Base-by-base conservation (phyloP, 2,113 vertebrate species). In the Melospiza georgiana region DNA sequence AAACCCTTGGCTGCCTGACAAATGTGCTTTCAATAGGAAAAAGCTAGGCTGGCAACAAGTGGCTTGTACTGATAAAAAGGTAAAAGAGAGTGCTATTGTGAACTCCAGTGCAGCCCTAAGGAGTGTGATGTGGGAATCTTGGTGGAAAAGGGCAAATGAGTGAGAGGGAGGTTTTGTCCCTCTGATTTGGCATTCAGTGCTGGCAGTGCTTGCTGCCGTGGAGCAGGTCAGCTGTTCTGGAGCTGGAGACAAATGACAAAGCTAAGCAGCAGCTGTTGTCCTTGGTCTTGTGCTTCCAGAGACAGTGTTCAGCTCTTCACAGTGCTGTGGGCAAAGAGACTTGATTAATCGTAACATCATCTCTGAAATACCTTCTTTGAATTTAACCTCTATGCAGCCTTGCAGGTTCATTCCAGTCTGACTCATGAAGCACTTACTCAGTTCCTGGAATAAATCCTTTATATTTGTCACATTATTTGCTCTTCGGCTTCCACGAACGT, bases 1-100 rank as follows among this genome's bases (percentile, higher is more conserved):
- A 86, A 85, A 90, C 33, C 33, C 30, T 92, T 93, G 82, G 90
- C 92, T 93, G 74, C 59, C 89, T 95, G 82, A 93, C 94, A 95
- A 76, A 82, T 35, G 25, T 58, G 15, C 48, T 85, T 85, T 88
- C 3, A 30, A 33, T 66, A 85, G 81, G 55, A 82, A 80, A 89
- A 77, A 79, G 28, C 77, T 41, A 27, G 41, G 25, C 58, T 95
- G 87, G 74, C 77, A 87, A 80, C 87, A 91, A 94, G 55, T 94
- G 87, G 67, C 19, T 93, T 57, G 27, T 66, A 39, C 75, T 91
- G 83, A 93, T 95, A 95, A 89, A 90, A 79, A 69, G 28, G 46
- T 93, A 59, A 73, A 87, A 87, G 46, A 75, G 46, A 57, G 35
- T 35, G 75, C 58, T 82, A 9, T 89, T 76, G 54, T 84, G 74